These are phyloP conservation scores for Drosophila neonasuta DNA, from an alignment of 2,888 invertebrate genomes.

Conservation along the genomic window DNA sequence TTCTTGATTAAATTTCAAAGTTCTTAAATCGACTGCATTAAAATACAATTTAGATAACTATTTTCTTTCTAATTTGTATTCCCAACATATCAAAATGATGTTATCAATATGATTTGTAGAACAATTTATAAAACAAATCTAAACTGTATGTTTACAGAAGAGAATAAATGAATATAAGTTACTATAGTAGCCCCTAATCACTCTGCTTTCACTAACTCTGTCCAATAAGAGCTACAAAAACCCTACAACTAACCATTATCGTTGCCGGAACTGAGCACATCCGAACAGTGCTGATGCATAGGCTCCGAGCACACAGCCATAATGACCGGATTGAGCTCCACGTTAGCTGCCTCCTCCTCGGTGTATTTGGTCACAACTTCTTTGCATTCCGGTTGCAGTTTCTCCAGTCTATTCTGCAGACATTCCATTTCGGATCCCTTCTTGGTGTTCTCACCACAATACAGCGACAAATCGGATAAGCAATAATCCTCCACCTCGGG, in stretches of 20 bases:
- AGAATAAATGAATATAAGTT: too few relatives aligned
- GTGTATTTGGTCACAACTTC: constrained; percentile 91
- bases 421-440: constrained; percentile 96
- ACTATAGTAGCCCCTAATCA: too few relatives aligned
- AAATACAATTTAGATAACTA: too few relatives aligned
- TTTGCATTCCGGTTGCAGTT: constrained; percentile 87
- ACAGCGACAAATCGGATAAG: constrained; percentile 90
- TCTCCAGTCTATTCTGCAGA: constrained; percentile 92
- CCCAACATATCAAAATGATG: too few relatives aligned
- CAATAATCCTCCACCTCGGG: constrained; percentile 97
- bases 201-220: too few relatives aligned
- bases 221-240: too few relatives aligned
- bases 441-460: constrained; percentile 92
- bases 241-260: constrained; percentile 85
- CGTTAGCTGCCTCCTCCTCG: constrained; percentile 93
- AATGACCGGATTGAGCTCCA: constrained; percentile 94
- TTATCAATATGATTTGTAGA: too few relatives aligned
- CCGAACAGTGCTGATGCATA: constrained; percentile 89
- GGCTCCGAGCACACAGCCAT: constrained; percentile 91
- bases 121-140: too few relatives aligned
- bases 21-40: too few relatives aligned
- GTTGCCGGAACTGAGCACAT: constrained; percentile 86
- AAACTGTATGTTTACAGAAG: too few relatives aligned
- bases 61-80: too few relatives aligned
- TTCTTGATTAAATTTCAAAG: too few relatives aligned